phyloP scores from a whole-genome alignment of 2,113 vertebrate species.

The Mohoua ochrocephala region DNA sequence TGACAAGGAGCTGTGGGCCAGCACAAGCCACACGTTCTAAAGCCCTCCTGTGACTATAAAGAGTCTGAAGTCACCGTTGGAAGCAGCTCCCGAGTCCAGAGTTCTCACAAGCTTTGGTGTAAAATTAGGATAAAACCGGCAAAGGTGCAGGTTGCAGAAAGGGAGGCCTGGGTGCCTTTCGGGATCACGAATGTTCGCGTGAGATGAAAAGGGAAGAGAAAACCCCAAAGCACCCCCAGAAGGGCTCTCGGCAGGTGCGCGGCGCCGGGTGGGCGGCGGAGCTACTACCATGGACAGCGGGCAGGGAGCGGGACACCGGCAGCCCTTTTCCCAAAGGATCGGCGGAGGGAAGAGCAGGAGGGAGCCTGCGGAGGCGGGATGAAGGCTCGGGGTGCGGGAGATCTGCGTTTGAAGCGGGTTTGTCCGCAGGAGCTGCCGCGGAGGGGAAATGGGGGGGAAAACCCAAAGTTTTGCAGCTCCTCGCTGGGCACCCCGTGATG shows the following conservation, averaged over 20 bases:
- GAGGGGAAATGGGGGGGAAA: neutral
- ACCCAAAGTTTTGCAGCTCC: neutral
- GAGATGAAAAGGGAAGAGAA: neutral
- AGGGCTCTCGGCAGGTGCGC: neutral
- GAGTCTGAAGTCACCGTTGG: neutral
- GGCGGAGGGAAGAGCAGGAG: neutral
- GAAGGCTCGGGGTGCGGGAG: neutral
- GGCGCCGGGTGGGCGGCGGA: accelerated
- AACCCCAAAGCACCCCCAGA: accelerated
- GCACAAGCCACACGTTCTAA: neutral
- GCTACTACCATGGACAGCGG: conserved; percentile 57
- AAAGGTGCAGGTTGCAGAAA: neutral
- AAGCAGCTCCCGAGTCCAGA: neutral
- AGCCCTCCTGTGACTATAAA: neutral
- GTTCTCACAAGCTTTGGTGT: neutral
- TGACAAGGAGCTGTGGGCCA: neutral
- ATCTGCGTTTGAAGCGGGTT: neutral
- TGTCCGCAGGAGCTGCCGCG: neutral
- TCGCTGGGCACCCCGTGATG: neutral
- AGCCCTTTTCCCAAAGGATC: accelerated
- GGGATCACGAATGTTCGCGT: neutral
- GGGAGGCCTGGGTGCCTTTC: neutral
- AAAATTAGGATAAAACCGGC: neutral
- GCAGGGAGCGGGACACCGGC: neutral
- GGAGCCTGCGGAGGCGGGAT: neutral